Percentiles rank a stretch among this genome's conserved stretches.
phyloP scores from a whole-genome alignment of 2,888 invertebrate species.

The Chloroclysta siterata region DNA sequence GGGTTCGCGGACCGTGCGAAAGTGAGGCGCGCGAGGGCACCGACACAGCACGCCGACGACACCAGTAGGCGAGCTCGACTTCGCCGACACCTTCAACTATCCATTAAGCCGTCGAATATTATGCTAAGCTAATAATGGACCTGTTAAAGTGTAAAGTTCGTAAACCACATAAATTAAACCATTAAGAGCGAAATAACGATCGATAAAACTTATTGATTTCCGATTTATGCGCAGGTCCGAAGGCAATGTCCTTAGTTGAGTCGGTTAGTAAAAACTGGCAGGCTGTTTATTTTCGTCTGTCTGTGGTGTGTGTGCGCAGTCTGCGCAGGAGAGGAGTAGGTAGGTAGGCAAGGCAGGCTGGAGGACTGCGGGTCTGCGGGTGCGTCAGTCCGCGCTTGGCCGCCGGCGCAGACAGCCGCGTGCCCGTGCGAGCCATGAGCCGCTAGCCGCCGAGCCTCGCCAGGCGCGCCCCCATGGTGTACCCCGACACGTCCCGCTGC shows the following conservation, averaged over 20 bases:
- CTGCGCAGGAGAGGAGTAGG: constrained; percentile 29
- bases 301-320: constrained; percentile 31
- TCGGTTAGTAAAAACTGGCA: constrained; percentile 46
- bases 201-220: constrained; percentile 42
- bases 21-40: constrained; percentile 69
- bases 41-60: constrained; percentile 27
- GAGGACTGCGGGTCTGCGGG: constrained; percentile 11
- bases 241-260: constrained; percentile 50
- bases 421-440: constrained; percentile 65
- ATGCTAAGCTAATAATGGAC: constrained; percentile 12
- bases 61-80: constrained; percentile 3
- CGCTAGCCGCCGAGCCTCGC: constrained; percentile 58
- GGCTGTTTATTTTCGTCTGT: constrained; percentile 47
- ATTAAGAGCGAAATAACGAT: constrained; percentile 35
- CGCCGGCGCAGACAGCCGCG: constrained; percentile 77
- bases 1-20: constrained; percentile 80
- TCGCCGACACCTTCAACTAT: constrained; percentile 9
- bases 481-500: constrained; percentile 86
- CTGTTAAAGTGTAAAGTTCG: constrained; percentile 34
- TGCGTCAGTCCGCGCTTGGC: constrained; percentile 72
- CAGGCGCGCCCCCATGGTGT: constrained; percentile 82
- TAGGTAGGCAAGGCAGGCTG: constrained; percentile 1
- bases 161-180: constrained; percentile 36
- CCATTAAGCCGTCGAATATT: constrained; percentile 9
- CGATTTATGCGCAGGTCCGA: constrained; percentile 43